These are phyloP conservation scores for Colinus virginianus DNA, from an alignment of 2,113 vertebrate genomes.

Conservation along the genomic window DNA sequence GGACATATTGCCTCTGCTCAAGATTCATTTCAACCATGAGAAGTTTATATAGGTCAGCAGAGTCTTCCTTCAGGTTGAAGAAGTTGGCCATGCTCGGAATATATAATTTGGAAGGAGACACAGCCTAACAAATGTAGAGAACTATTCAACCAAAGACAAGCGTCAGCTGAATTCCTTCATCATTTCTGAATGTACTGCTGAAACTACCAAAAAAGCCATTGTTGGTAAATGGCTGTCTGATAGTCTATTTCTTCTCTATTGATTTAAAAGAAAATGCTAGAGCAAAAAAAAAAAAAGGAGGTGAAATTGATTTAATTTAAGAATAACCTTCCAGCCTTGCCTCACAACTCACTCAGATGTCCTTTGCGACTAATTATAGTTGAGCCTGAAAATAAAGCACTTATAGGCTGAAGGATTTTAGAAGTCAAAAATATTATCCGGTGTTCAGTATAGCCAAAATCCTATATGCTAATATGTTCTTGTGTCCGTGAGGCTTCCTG, in stretches of 20 bases:
- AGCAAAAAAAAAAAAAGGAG: constrained; percentile 35
- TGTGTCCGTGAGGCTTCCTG: neutral
- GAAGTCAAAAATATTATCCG: constrained; percentile 63
- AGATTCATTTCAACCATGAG: neutral
- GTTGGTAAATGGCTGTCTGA: constrained; percentile 42
- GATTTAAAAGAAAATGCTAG: constrained; percentile 58
- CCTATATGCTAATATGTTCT: constrained; percentile 54
- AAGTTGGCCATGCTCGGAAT: neutral
- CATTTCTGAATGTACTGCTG: neutral
- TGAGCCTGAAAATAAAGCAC: constrained; percentile 62
- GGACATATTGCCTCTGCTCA: neutral
- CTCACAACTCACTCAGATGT: constrained; percentile 54
- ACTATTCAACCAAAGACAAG: neutral
- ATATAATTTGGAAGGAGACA: neutral
- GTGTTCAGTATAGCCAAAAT: constrained; percentile 60
- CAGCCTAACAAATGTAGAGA: neutral
- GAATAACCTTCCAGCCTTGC: constrained; percentile 43
- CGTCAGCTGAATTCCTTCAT: neutral
- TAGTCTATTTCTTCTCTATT: constrained; percentile 32
- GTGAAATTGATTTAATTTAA: constrained; percentile 71
- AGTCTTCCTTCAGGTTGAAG: neutral
- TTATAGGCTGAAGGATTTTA: constrained; percentile 55
- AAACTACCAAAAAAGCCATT: constrained; percentile 8
- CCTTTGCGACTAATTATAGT: constrained; percentile 61
- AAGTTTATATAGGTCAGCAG: neutral